Evolutionary conservation across 2,113 vertebrate species (phyloP).

Genomic region (Hippocampus mohnikei): DNA sequence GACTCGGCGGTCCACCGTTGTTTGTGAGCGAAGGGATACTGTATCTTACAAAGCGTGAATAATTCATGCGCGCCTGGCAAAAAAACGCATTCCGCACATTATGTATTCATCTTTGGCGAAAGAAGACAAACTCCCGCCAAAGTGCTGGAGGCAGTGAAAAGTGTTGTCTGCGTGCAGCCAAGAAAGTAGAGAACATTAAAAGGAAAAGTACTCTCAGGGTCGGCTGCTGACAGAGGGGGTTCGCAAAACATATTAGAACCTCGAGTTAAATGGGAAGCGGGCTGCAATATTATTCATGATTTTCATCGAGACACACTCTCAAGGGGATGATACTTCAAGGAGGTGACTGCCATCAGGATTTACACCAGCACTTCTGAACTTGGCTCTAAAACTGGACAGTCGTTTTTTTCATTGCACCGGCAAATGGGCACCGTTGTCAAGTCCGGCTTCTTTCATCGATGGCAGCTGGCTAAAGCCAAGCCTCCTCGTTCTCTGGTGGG

Average conservation of each 20-base stretch:
- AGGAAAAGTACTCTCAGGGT: slow-evolving; percentile 26
- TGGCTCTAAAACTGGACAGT: neutral
- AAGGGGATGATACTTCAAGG: neutral
- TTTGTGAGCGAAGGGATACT: slow-evolving; percentile 18
- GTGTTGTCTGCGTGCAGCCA: slow-evolving; percentile 33
- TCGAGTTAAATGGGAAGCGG: neutral
- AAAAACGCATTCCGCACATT: slow-evolving; percentile 21
- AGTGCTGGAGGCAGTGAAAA: slow-evolving; percentile 35
- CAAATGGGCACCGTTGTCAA: too few species aligned
- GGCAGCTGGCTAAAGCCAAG: too few species aligned
- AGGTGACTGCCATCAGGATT: neutral
- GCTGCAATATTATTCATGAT: neutral
- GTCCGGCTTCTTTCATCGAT: too few species aligned
- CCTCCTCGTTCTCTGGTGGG: too few species aligned
- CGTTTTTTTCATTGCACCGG: too few species aligned
- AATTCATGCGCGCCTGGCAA: slow-evolving; percentile 31
- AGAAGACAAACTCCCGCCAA: slow-evolving; percentile 30
- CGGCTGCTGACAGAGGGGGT: slow-evolving; percentile 8
- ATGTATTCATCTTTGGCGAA: slow-evolving; percentile 30
- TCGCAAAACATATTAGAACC: slow-evolving; percentile 5
- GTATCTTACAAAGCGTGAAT: slow-evolving; percentile 39
- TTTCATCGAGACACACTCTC: neutral
- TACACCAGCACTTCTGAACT: neutral
- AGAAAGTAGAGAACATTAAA: slow-evolving; percentile 34
- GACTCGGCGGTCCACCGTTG: slow-evolving; percentile 5